A percentile compares a stretch with the other conserved stretches of the same genome.
Conservation (phyloP, 2,888 invertebrate species). For the Caenorhabditis parvicauda region DNA sequence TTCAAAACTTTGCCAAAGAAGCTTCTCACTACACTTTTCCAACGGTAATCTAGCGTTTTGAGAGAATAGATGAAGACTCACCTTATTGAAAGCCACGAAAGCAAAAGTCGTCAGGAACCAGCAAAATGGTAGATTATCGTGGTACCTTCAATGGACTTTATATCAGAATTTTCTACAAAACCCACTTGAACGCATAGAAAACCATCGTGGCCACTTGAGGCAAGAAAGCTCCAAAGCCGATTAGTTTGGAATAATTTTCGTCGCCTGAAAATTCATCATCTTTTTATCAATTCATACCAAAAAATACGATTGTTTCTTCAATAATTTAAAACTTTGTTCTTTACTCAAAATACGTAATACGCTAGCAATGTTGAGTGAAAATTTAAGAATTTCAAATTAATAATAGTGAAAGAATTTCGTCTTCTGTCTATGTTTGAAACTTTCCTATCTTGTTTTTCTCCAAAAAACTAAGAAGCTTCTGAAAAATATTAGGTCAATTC, state of each 20-base stretch:
- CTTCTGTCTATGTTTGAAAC: too few relatives aligned
- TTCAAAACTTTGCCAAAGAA: background rate
- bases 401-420: too few relatives aligned
- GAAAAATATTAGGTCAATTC: too few relatives aligned
- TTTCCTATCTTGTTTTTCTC: too few relatives aligned
- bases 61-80: background rate
- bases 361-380: too few relatives aligned
- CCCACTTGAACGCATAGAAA: slow-evolving; percentile 46
- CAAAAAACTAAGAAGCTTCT: too few relatives aligned
- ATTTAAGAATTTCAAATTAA: too few relatives aligned
- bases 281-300: too few relatives aligned
- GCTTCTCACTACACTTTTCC: too few relatives aligned
- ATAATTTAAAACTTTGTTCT: too few relatives aligned
- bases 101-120: slow-evolving; percentile 81
- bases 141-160: slow-evolving; percentile 47
- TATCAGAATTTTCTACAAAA: slow-evolving; percentile 3
- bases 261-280: slow-evolving; percentile 65
- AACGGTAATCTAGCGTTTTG: background rate
- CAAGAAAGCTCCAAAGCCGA: slow-evolving; percentile 53
- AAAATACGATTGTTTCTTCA: background rate
- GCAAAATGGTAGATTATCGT: slow-evolving; percentile 76
- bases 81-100: slow-evolving; percentile 86
- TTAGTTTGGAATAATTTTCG: slow-evolving; percentile 21
- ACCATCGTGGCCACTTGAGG: slow-evolving; percentile 47
- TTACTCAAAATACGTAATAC: too few relatives aligned